Conservation (phyloP, 2,888 invertebrate genomes). For the Ophraella communa region DNA sequence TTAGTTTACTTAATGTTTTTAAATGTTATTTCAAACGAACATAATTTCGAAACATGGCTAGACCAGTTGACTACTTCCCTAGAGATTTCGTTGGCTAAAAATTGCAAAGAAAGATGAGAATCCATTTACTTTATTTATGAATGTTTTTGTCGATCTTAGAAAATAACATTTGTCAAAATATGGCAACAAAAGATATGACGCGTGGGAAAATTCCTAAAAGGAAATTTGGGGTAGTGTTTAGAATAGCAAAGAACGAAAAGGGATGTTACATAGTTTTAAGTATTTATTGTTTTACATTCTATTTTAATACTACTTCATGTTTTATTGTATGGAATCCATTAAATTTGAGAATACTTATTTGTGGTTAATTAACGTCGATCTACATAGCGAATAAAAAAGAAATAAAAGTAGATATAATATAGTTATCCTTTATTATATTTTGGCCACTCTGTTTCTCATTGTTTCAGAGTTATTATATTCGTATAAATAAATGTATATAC, state of each 20-base stretch:
- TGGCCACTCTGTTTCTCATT: too few species aligned
- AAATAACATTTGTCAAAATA: slow-evolving; percentile 60
- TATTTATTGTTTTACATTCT: background rate
- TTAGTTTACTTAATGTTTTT: too few species aligned
- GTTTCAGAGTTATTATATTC: too few species aligned
- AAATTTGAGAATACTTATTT: background rate
- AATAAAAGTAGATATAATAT: too few species aligned
- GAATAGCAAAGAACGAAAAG: slow-evolving; percentile 13
- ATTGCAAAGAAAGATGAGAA: slow-evolving; percentile 34
- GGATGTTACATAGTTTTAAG: slow-evolving; percentile 5
- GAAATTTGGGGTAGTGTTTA: slow-evolving; percentile 15
- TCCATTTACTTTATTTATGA: slow-evolving; percentile 61
- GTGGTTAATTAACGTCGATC: too few species aligned
- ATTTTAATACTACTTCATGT: background rate
- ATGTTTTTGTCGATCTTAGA: slow-evolving; percentile 57
- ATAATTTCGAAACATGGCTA: background rate
- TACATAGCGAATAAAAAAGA: too few species aligned
- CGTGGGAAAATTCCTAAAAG: slow-evolving; percentile 31
- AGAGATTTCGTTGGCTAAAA: slow-evolving; percentile 29
- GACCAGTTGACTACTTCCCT: slow-evolving; percentile 17
- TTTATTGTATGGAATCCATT: background rate
- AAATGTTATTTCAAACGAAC: too few species aligned
- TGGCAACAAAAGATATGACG: slow-evolving; percentile 51
- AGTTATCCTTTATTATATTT: too few species aligned
- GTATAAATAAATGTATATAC: too few species aligned